Evolutionary conservation across 2,888 invertebrate species (phyloP), one percentile per base, ranked within the genome.

Genomic region (Watsonalla binaria): DNA sequence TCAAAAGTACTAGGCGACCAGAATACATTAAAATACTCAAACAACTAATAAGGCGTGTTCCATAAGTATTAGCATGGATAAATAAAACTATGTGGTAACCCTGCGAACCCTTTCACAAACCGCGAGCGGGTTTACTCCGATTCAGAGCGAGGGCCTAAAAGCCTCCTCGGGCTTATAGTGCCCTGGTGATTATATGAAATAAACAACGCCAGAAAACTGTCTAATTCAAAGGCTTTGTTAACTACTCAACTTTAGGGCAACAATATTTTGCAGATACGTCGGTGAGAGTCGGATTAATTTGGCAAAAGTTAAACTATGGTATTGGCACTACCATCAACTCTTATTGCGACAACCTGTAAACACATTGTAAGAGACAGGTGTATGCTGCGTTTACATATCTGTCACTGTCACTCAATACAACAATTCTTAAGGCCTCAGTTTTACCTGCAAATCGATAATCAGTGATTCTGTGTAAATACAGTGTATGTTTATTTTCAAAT

Each of bases 141-240:
- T 46, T 47, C 15, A 45, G 47, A 51, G 51, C 35, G 37, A 15
- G 45, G 34, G 50, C 37, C 55, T 55, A 55, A 55, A 55, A 53
- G 55, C 55, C 37, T 49, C 37, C 46, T 37, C 52, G 37, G 54
- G 53, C 53, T 55, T 53, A 46, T 35, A 51, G 51, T 55, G 51
- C 47, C 37, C 49, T 35, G 37, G 49, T 49, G 37, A 13, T 37
- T 49, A 37, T 35, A 34, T 33, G 13, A 13, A 46, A 46, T 35
- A 51, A 47, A 51, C 14, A 34, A 13, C 34, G 35, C 45, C 9
- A 11, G 46, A 13, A 37, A 51, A 8, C 46, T 39, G 49, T 15
- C 42, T 42, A 42, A 42, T 42, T 37, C 37, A 8, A 37, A 37
- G 24, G 42, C 42, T 42, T 11, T 42, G 42, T 42, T 42, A 42